phyloP scores from a whole-genome alignment of 1,140 invertebrate genomes.

The Musca vetustissima region DNA sequence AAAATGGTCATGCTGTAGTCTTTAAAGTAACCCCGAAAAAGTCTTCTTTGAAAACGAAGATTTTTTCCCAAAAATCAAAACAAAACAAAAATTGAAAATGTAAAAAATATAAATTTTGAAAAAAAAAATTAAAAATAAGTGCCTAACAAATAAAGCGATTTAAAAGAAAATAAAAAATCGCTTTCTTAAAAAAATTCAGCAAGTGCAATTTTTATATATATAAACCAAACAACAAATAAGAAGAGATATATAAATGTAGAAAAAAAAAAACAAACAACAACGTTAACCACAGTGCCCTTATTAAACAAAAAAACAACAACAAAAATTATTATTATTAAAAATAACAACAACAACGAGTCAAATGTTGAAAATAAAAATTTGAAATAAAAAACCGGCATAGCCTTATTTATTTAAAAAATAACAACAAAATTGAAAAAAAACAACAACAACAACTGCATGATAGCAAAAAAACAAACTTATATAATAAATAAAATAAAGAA shows the following conservation, averaged over 20 bases:
- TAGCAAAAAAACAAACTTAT: no score
- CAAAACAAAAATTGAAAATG: neutral
- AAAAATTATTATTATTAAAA: neutral
- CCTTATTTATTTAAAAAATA: no score
- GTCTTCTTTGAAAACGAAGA: neutral
- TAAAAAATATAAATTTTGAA: neutral
- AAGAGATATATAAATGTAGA: neutral
- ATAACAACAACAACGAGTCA: neutral
- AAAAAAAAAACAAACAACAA: neutral
- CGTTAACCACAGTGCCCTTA: slow-evolving; percentile 23
- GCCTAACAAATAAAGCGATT: neutral
- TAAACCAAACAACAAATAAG: neutral
- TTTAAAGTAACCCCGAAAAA: neutral
- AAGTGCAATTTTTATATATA: slow-evolving; percentile 16
- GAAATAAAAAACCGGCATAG: no score
- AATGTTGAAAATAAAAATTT: no score
- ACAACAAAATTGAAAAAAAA: no score
- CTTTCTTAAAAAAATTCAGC: neutral
- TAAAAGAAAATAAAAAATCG: neutral
- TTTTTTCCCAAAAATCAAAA: no score
- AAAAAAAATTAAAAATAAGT: neutral
- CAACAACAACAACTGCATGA: no score
- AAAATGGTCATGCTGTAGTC: slow-evolving; percentile 18
- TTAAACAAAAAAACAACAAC: neutral
- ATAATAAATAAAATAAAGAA: no score